phyloP scores from a whole-genome alignment of 2,888 invertebrate genomes.

The Polydrusus pterygomalis region DNA sequence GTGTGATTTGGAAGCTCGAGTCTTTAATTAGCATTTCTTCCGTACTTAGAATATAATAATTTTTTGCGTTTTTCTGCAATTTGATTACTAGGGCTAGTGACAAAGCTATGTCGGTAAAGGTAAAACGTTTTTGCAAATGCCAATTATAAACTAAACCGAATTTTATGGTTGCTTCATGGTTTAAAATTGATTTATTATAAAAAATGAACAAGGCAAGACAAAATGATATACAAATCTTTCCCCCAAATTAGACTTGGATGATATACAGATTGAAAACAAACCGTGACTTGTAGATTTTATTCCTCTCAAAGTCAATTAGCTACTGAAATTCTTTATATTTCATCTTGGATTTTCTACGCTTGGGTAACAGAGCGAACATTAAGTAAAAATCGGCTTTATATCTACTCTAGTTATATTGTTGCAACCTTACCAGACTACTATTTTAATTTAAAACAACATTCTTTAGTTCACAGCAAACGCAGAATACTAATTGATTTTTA shows the following conservation, averaged over 20 bases:
- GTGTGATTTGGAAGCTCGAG: too few species aligned
- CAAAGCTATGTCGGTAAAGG: background rate
- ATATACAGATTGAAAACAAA: slow-evolving; percentile 34
- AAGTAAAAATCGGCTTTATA: slow-evolving; percentile 33
- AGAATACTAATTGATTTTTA: too few species aligned
- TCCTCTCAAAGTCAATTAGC: slow-evolving; percentile 35
- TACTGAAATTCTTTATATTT: slow-evolving; percentile 46
- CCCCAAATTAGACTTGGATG: slow-evolving; percentile 42
- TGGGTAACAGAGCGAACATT: slow-evolving; percentile 35
- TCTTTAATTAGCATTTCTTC: too few species aligned
- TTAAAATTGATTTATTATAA: slow-evolving; percentile 48
- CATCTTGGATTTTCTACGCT: slow-evolving; percentile 43
- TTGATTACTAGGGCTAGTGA: too few species aligned
- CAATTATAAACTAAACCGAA: slow-evolving; percentile 21
- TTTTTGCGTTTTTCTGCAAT: too few species aligned
- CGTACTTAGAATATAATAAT: too few species aligned
- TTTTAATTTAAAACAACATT: too few species aligned
- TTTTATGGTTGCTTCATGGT: slow-evolving; percentile 39
- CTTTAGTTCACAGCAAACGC: too few species aligned
- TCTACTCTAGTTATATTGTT: background rate
- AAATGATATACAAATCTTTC: slow-evolving; percentile 34
- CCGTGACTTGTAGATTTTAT: slow-evolving; percentile 38
- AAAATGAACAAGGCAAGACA: slow-evolving; percentile 48
- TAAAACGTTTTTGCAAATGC: slow-evolving; percentile 1
- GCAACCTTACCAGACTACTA: too few species aligned